A percentile compares a stretch with the other conserved stretches of the same genome.
Evolutionary conservation across 2,797 vertebrate genomes (phyloP).

Genomic region (Catharus ustulatus): DNA sequence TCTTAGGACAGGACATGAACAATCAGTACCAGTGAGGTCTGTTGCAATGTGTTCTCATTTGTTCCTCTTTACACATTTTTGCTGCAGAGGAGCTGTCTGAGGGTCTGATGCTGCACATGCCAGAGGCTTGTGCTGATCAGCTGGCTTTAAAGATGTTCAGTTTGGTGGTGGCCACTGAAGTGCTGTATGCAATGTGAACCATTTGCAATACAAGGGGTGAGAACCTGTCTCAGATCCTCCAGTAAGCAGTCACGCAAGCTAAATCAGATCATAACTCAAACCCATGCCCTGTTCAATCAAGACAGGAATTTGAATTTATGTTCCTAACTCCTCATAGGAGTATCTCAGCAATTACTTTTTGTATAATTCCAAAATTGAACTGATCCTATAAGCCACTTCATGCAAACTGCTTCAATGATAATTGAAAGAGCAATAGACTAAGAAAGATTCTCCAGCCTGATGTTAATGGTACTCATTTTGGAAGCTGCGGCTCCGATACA

Average conservation of each 20-base stretch:
- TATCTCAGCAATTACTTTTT: background rate
- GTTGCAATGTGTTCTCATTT: background rate
- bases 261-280: background rate
- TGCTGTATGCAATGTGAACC: background rate
- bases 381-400: fast-evolving
- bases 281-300: background rate
- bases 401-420: background rate
- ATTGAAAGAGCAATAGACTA: background rate
- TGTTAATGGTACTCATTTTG: background rate
- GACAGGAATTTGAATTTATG: background rate
- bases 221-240: background rate
- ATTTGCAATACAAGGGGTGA: background rate
- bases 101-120: background rate
- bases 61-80: background rate
- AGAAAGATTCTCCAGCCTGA: background rate
- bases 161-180: background rate
- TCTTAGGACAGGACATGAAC: background rate
- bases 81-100: background rate
- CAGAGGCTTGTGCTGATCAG: background rate
- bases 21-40: background rate
- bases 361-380: background rate
- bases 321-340: background rate
- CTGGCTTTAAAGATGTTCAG: background rate
- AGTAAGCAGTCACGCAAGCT: background rate
- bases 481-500: background rate